These are phyloP conservation scores for Nyctalus aviator DNA, from an alignment of 2,797 vertebrate species.

Conservation along the genomic window DNA sequence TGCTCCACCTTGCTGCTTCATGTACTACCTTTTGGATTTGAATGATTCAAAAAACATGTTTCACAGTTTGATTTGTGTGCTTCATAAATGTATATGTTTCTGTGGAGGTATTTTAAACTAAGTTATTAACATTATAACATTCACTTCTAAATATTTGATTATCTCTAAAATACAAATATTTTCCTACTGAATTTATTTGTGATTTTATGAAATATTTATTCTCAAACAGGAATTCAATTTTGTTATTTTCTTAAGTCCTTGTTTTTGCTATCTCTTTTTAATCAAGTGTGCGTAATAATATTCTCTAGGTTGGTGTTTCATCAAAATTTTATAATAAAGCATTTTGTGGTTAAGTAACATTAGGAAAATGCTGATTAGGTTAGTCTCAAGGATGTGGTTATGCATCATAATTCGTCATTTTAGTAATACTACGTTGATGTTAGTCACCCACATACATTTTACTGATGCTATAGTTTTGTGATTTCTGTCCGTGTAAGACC, in stretches of 20 bases:
- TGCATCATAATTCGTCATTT: not conserved
- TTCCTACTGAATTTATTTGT: constrained; percentile 10
- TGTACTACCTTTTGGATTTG: not conserved
- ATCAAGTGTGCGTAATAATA: not conserved
- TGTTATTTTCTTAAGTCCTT: not conserved
- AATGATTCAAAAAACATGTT: not conserved
- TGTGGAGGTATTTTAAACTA: constrained; percentile 15
- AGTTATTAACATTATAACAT: not conserved
- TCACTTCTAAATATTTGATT: not conserved
- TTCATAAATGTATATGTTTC: not conserved
- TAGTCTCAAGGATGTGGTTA: constrained; percentile 62
- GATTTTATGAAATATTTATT: constrained; percentile 13
- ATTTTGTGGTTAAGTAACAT: not conserved
- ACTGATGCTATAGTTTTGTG: constrained; percentile 36
- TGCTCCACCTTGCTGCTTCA: not conserved
- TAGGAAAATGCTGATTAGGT: constrained; percentile 12
- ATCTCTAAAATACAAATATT: constrained; percentile 15
- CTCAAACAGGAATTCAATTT: not conserved
- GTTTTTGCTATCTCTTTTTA: not conserved
- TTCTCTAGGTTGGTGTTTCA: not conserved
- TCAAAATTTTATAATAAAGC: not conserved
- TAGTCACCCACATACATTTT: constrained; percentile 32
- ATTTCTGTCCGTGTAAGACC: not conserved
- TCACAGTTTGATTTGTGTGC: not conserved
- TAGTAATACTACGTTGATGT: not conserved